Evolutionary conservation across 2,113 vertebrate genomes (phyloP), one percentile per base, ranked within the genome.

Genomic region (Syngnathus scovelli): DNA sequence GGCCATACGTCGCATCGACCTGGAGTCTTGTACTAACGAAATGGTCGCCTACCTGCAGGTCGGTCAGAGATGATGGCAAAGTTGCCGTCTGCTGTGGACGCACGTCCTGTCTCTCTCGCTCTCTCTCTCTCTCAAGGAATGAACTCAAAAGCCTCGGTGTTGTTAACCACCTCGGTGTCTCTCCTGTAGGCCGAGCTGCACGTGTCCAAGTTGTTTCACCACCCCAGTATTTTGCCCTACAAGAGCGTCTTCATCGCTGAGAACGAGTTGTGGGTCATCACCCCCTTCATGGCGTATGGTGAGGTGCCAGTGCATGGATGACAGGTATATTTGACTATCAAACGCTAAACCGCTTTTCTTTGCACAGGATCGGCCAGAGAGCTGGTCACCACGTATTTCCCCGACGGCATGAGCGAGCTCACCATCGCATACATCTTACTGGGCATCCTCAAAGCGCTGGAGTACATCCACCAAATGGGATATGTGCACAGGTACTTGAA

Each of bases 381-480:
- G 86, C 87, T 99, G 67, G 95, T 99, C 83, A 92, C 93, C 69
- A 93, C 92, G 27, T 94, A 98, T 85, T 99, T 99, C 69, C 91
- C 91, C 18, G 95, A 99, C 61, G 97, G 97, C 12, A 94, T 99
- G 94, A 93, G 69, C 43, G 97, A 99, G 70, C 86, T 95, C 89
- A 93, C 94, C 1, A 99, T 99, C 46, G 94, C 96, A 0, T 98
- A 96, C 71, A 95, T 99, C 75, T 88, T 99, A 64, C 92, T 95
- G 64, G 97, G 96, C 0, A 91, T 95, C 66, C 82, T 99, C 21
- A 95, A 92, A 86, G 96, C 96, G 2, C 92, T 99, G 36, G 94
- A 97, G 78, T 99, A 99, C 83, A 95, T 99, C 86, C 97, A 98
- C 83, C 95, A 96, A 71, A 99, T 98, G 95, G 97, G 96, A 83